Conservation (phyloP, 2,113 vertebrate species). For the Pomatorhinus ruficollis region DNA sequence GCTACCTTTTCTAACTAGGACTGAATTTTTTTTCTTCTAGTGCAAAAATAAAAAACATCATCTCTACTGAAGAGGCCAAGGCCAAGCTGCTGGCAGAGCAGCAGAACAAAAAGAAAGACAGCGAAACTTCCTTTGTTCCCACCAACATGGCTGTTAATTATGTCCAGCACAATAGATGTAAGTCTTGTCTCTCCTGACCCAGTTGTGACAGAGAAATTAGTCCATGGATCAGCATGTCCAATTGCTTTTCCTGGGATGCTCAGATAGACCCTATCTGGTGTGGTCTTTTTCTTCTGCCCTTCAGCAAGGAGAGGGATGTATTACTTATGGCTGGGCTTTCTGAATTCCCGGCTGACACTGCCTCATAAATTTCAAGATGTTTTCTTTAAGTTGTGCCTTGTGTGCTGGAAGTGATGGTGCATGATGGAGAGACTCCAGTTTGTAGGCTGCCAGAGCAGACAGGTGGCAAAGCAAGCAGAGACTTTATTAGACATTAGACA, state of each 20-base stretch:
- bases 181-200: slow-evolving; percentile 47
- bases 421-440: not conserved
- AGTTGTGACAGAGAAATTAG: not conserved
- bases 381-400: not conserved
- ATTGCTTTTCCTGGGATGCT: not conserved
- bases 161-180: slow-evolving; percentile 97
- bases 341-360: not conserved
- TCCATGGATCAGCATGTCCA: not conserved
- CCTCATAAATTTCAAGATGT: not conserved
- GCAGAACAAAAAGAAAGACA: slow-evolving; percentile 96
- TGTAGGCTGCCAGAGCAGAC: not conserved
- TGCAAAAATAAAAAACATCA: slow-evolving; percentile 98
- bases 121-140: slow-evolving; percentile 93
- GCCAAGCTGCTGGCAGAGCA: slow-evolving; percentile 93
- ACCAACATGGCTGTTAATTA: slow-evolving; percentile 98
- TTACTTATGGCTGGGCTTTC: not conserved
- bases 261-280: not conserved
- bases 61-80: slow-evolving; percentile 94
- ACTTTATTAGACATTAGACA: not conserved
- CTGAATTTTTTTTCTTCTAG: slow-evolving; percentile 57
- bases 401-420: not conserved
- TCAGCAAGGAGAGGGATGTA: not conserved
- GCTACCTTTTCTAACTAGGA: not conserved
- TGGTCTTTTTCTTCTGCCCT: not conserved
- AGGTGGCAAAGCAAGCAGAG: not conserved